Base-by-base conservation (phyloP, 2,113 vertebrate species). In the Mesoclemmys tuberculata region DNA sequence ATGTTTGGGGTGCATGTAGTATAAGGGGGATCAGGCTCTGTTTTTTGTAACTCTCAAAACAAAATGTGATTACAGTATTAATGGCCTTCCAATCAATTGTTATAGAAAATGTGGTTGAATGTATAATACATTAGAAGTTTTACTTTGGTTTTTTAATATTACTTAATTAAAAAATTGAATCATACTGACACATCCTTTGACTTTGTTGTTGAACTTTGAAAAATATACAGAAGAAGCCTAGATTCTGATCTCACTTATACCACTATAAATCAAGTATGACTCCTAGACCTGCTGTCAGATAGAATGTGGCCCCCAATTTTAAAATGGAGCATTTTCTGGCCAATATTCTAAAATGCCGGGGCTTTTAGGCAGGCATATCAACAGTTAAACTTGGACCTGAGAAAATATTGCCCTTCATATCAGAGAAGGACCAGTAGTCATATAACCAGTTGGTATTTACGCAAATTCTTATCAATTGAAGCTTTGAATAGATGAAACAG, bases 391-490 rank as follows among this genome's bases (percentile, higher is more conserved):
- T 29, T 8, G 22, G 58, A 64, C 52, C 56, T 49, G 46, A 94
- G 86, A 90, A 90, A 22, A 80, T 26, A 35, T 82, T 55, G 5
- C 22, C 79, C 82, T 90, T 84, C 79, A 12, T 78, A 56, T 4
- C 38, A 35, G 9, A 82, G 52, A n/a, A 49, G 90, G 31, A 46
- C 49, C 58, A 44, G 18, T 35, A 38, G 35, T 44, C 95, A 35
- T 29, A 79, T 8, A 85, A 80, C 55, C 77, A 83, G 5, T 1
- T 87, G 68, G 54, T 82, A 26, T 24, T 6, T 64, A 12, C 78
- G 44, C n/a, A 89, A 93, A 84, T 49, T 93, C 35, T 74, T 68
- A 93, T 71, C 93, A 82, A 46, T 4, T 83, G 95, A 92, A 91
- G 85, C 38, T 58, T 58, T 94, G 41, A 90, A 55, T 82, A 54